Percentiles rank a stretch among this genome's conserved stretches.
Conservation (phyloP, 2,113 vertebrate species). For the Megaceryle torquata region DNA sequence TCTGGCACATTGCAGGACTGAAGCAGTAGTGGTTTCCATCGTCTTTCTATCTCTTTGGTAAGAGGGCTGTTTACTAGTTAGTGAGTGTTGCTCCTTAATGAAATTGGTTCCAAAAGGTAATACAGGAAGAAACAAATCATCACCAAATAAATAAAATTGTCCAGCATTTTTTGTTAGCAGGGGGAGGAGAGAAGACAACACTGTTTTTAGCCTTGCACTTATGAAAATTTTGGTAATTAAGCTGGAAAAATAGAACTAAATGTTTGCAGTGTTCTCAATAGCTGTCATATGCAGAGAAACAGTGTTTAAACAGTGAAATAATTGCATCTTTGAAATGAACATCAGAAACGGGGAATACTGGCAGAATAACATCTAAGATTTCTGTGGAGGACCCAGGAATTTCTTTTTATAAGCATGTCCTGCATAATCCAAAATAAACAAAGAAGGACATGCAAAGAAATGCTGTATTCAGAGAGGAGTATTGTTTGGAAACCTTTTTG, state of each 20-base stretch:
- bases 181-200: neutral
- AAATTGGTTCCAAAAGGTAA: neutral
- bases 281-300: neutral
- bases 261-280: neutral
- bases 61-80: neutral
- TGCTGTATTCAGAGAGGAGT: neutral
- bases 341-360: neutral
- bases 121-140: neutral
- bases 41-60: neutral
- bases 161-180: neutral
- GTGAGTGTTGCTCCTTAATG: neutral
- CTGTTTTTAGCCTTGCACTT: neutral
- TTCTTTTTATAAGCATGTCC: neutral
- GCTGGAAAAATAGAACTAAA: constrained; percentile 1
- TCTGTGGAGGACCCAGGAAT: neutral
- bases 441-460: neutral
- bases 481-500: neutral
- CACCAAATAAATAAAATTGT: neutral
- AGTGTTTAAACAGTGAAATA: neutral
- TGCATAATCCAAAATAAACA: neutral
- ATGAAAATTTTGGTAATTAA: constrained; percentile 20
- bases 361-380: neutral
- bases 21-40: neutral
- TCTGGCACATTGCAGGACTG: neutral
- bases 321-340: neutral